Conservation (phyloP, 2,113 vertebrate genomes). For the Zootoca vivipara region DNA sequence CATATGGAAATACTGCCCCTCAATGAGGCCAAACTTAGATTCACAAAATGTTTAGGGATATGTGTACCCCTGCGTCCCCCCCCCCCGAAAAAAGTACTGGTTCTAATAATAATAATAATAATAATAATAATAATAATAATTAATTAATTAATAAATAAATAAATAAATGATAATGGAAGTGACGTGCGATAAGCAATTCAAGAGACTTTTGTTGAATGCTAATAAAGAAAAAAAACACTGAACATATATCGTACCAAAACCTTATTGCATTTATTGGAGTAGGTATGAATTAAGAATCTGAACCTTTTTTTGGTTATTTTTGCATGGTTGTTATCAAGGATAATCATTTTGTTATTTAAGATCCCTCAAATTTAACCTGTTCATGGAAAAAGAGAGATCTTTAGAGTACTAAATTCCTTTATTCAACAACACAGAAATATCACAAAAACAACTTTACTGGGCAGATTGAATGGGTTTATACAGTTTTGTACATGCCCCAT, state of each 20-base stretch:
- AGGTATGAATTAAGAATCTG: constrained; percentile 35
- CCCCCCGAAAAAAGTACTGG: too few relatives aligned
- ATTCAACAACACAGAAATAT: constrained; percentile 90
- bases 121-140: too few relatives aligned
- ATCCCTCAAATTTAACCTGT: constrained; percentile 75
- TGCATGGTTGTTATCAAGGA: constrained; percentile 50
- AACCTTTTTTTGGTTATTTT: constrained; percentile 39
- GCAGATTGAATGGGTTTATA: constrained; percentile 84
- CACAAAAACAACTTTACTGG: constrained; percentile 87
- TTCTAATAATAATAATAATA: too few relatives aligned
- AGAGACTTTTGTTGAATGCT: constrained; percentile 34
- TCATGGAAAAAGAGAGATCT: constrained; percentile 80
- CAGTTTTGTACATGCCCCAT: constrained; percentile 88
- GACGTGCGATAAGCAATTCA: constrained; percentile 35
- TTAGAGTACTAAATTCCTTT: constrained; percentile 89
- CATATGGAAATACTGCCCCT: too few relatives aligned
- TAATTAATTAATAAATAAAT: too few relatives aligned
- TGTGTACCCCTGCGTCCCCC: too few relatives aligned
- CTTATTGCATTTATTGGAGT: constrained; percentile 56
- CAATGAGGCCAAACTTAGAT: too few relatives aligned
- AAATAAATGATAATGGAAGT: constrained; percentile 16
- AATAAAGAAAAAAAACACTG: constrained; percentile 51
- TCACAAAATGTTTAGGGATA: too few relatives aligned
- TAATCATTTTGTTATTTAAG: constrained; percentile 60
- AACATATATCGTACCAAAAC: constrained; percentile 35